Evolutionary conservation across 2,113 vertebrate species (phyloP).

Genomic region (Carassius gibelio): DNA sequence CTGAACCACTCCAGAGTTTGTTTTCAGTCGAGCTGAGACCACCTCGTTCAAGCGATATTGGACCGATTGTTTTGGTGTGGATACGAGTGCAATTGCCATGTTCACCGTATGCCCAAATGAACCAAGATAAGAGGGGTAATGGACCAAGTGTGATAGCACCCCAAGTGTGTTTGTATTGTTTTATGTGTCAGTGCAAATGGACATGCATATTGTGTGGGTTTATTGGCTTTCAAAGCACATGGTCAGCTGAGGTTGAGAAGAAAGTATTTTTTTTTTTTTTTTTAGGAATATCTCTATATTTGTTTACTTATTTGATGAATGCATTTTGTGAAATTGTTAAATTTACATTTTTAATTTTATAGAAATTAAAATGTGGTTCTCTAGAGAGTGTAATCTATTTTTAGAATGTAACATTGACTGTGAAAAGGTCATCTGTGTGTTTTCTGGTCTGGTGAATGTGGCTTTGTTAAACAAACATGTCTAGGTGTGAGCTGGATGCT

Average conservation of each 20-base stretch:
- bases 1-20: too few relatives aligned
- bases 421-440: conserved; percentile 48
- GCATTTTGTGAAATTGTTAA: not conserved
- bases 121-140: too few relatives aligned
- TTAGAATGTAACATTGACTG: conserved; percentile 27
- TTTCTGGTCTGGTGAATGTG: conserved; percentile 40
- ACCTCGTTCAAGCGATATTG: too few relatives aligned
- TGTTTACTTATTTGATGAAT: not conserved
- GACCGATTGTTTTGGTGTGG: too few relatives aligned
- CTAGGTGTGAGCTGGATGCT: conserved; percentile 28
- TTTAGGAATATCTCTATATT: not conserved
- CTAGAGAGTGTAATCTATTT: conserved; percentile 34
- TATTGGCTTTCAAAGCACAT: not conserved
- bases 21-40: too few relatives aligned
- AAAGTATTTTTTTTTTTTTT: not conserved
- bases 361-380: not conserved
- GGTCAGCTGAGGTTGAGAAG: not conserved
- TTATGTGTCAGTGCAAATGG: not conserved
- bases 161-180: conserved; percentile 9
- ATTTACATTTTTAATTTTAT: not conserved
- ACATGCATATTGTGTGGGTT: not conserved
- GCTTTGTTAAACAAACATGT: conserved; percentile 3
- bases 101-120: too few relatives aligned
- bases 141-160: too few relatives aligned
- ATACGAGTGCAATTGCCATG: too few relatives aligned